Evolutionary conservation across 1,140 invertebrate species (phyloP).

Genomic region (Drosophila albomicans): DNA sequence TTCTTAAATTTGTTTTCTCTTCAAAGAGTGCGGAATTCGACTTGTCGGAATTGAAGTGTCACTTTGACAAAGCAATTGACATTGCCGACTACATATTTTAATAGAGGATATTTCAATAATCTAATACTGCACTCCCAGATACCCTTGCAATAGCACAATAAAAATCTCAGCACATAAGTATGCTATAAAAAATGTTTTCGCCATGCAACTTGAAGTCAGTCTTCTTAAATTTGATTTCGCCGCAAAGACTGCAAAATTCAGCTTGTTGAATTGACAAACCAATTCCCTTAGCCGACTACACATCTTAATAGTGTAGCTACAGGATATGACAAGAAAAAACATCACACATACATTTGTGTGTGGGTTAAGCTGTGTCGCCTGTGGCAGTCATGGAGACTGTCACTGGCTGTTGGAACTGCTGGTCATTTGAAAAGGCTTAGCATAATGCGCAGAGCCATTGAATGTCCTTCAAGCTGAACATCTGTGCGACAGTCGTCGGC

Average conservation of each 20-base stretch:
- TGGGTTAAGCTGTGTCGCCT: conserved; percentile 30
- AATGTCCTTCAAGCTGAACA: conserved; percentile 58
- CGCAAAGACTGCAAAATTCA: too few relatives aligned
- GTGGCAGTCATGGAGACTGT: conserved; percentile 38
- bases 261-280: too few relatives aligned
- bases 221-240: too few relatives aligned
- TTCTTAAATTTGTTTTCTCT: too few relatives aligned
- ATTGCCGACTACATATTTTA: conserved; percentile 4
- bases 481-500: conserved; percentile 45
- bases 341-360: conserved; percentile 6
- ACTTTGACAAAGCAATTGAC: too few relatives aligned
- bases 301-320: conserved; percentile 36
- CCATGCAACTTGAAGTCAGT: too few relatives aligned
- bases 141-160: too few relatives aligned
- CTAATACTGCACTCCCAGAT: too few relatives aligned
- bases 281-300: conserved; percentile 1
- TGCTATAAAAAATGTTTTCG: too few relatives aligned
- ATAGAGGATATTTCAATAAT: conserved; percentile 39
- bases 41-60: too few relatives aligned
- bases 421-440: conserved; percentile 63
- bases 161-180: too few relatives aligned
- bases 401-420: conserved; percentile 39
- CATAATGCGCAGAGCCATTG: conserved; percentile 52
- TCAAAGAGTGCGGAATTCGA: too few relatives aligned
- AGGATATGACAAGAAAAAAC: conserved; percentile 40